Percentiles rank a stretch among this genome's conserved stretches.
phyloP scores from a whole-genome alignment of 2,113 vertebrate genomes.

The Podarcis cretensis region DNA sequence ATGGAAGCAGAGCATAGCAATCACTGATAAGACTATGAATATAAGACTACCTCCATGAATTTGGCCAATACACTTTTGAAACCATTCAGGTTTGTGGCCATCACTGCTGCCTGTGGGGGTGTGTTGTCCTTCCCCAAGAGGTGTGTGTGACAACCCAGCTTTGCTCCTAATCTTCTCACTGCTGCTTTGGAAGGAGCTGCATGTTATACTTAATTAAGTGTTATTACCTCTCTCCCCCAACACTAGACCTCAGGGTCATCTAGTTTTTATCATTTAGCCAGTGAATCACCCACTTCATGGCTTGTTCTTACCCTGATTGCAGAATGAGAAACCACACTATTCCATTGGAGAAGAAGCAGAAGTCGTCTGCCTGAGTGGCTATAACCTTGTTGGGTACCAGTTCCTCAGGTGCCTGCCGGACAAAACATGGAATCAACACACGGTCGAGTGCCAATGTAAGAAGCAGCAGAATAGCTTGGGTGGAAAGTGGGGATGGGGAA shows the following conservation, averaged over 20 bases:
- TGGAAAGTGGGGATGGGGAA: background rate
- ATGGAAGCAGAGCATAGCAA: too few relatives aligned
- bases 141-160: too few relatives aligned
- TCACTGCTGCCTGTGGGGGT: too few relatives aligned
- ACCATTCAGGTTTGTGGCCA: too few relatives aligned
- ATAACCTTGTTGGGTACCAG: constrained; percentile 79
- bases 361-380: constrained; percentile 82
- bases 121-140: too few relatives aligned
- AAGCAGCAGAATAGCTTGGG: background rate
- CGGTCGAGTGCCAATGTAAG: constrained; percentile 79
- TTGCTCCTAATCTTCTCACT: too few relatives aligned
- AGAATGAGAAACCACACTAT: constrained; percentile 84
- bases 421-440: constrained; percentile 76
- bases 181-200: too few relatives aligned
- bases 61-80: too few relatives aligned
- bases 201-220: background rate
- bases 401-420: constrained; percentile 82
- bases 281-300: background rate
- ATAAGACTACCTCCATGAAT: too few relatives aligned
- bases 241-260: background rate
- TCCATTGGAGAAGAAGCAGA: constrained; percentile 82
- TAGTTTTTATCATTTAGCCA: background rate
- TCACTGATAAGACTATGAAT: too few relatives aligned
- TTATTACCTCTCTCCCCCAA: background rate
- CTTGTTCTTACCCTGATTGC: constrained; percentile 26